phyloP scores from a whole-genome alignment of 2,888 invertebrate genomes.

The Zhuqinia jingwanae region DNA sequence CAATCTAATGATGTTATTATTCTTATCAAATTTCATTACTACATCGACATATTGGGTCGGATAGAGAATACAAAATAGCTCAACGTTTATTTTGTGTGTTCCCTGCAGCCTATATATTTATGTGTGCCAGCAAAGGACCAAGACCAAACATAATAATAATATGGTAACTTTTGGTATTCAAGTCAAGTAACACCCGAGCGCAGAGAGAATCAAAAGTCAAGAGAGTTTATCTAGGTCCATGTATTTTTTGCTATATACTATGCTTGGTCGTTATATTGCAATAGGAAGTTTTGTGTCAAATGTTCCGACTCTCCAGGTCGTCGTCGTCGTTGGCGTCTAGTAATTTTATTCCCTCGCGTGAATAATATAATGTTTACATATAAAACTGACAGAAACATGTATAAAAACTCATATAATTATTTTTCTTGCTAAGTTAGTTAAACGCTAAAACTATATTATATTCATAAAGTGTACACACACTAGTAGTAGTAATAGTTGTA shows the following conservation, averaged over 20 bases:
- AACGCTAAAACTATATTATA: no score
- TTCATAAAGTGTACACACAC: neutral
- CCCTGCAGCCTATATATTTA: no score
- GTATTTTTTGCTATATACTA: neutral
- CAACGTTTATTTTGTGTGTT: no score
- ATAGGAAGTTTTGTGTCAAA: neutral
- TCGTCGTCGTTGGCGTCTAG: no score
- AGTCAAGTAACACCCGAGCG: neutral
- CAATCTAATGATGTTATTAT: slow-evolving; percentile 16
- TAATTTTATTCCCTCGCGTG: neutral
- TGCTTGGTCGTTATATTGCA: no score
- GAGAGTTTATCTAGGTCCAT: no score
- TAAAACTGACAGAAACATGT: neutral
- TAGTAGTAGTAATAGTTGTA: neutral
- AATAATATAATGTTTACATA: neutral
- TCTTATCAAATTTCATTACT: slow-evolving; percentile 35
- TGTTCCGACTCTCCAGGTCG: neutral
- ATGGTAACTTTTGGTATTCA: slow-evolving; percentile 1
- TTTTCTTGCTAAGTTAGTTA: neutral
- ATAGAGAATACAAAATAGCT: no score
- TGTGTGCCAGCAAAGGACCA: no score
- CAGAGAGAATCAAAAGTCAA: no score
- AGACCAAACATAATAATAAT: no score
- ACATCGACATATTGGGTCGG: neutral
- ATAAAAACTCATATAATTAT: neutral